phyloP scores from a whole-genome alignment of 2,888 invertebrate genomes.

The Diploptera punctata region DNA sequence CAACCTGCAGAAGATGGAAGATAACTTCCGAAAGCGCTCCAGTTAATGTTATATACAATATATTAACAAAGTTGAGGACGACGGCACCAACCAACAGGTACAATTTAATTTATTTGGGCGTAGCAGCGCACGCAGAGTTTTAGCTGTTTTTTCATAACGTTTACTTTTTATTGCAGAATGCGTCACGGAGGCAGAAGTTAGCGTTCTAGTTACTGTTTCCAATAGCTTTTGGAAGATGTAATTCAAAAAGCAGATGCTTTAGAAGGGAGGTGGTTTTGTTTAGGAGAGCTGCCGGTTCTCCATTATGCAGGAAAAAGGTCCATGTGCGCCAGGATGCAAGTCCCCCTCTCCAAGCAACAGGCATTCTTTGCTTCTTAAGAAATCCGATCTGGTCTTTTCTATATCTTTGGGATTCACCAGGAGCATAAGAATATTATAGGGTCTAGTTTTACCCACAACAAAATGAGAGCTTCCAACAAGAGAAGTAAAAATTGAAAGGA shows the following conservation, averaged over 20 bases:
- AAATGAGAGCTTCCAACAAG: not conserved
- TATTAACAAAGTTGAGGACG: too few species aligned
- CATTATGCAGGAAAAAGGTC: not conserved
- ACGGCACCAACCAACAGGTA: too few species aligned
- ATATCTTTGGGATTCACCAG: not conserved
- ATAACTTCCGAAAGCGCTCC: too few species aligned
- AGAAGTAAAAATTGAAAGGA: not conserved
- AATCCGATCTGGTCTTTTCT: conserved; percentile 25
- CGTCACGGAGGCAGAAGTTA: too few species aligned
- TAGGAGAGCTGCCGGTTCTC: not conserved
- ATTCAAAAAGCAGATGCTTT: conserved; percentile 10
- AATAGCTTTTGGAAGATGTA: too few species aligned
- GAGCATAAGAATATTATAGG: conserved; percentile 8
- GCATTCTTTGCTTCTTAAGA: conserved; percentile 15
- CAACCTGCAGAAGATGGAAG: too few species aligned
- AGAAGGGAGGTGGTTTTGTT: conserved; percentile 9
- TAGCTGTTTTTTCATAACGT: too few species aligned
- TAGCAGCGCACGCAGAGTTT: too few species aligned
- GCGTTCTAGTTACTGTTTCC: too few species aligned
- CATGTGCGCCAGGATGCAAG: not conserved
- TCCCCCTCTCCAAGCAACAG: conserved; percentile 16
- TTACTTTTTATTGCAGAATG: too few species aligned
- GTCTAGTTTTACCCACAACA: conserved; percentile 18
- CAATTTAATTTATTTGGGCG: too few species aligned
- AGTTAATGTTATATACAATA: too few species aligned